Base-by-base conservation (phyloP, 35 echinoderm and acorn worm species). In the Ophioderma brevispina region DNA sequence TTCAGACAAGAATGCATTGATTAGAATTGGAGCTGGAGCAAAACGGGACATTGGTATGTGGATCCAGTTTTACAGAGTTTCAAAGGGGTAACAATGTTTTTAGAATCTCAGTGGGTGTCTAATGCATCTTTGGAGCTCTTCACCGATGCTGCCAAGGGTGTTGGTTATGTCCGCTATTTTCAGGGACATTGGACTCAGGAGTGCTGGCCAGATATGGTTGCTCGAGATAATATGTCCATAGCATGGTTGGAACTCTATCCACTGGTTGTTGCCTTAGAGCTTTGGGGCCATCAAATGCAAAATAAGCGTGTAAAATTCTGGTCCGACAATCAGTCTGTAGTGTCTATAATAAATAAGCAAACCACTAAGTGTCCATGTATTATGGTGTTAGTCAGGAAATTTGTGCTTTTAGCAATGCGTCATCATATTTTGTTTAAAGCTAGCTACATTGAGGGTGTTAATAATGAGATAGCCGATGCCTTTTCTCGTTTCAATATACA, bases 391-490 rank as follows among this genome's bases (percentile, higher is more conserved):
- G 40, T 88, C 4, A 1, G 86, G 0, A 78, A 77, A 31, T 32
- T 88, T 18, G 86, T 79, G 6, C 19, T 79, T 14, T 32, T 36
- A 55, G 76, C 63, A 19, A 36, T 88, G 0, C 14, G 41, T 0
- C 33, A 46, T 52, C 78, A 88, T 31, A 80, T 88, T 0, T 6
- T 5, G 0, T 88, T 88, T 50, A 34, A n/a, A 18, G 75, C 31
- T 33, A 32, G 8, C 0, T 17, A 88, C 31, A 40, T 81, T 0
- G 25, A 36, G 31, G 39, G 40, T 0, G 31, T 1, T 17, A 25
- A 36, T 81, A 89, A 89, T 89, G 50, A 32, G 34, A 78, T 56
- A 17, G 87, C 87, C 1, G 87, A 89, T 59, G 87, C 76, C 31
- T 42, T 89, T 1, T 89, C 87, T 56, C 87, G 76, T 31, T 80